Evolutionary conservation across 2,888 invertebrate species (phyloP), one percentile per base, ranked within the genome.

Genomic region (Lepidonotus clava): DNA sequence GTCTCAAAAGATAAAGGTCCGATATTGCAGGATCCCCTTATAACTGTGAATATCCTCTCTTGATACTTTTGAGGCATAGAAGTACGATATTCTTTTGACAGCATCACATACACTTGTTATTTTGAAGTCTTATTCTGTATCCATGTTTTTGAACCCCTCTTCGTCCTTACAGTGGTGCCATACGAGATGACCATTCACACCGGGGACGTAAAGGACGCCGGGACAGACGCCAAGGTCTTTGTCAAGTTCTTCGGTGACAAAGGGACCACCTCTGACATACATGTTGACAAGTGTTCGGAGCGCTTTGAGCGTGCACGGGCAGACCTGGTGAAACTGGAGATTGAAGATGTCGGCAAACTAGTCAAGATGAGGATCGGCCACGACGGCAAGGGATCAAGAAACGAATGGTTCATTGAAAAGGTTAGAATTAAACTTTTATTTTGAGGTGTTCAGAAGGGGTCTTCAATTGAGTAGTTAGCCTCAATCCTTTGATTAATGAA

Each of bases 181-280:
- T 93, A 93, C 89, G 94, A 94, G 90, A 90, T 93, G 87, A 93
- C 92, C 11, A 89, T 94, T 6, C 88, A 89, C 80, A 94, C 94
- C 0, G 93, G 93, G 2, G 93, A 94, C 89, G 90, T 91, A 5
- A 86, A 91, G 0, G 91, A 92, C 21, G 93, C 94, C 0, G 94
- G 94, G 5, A 93, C 93, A 0, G 94, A 94, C 87, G 90, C 91
- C 86, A 90, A 91, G 87, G 91, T 94, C 86, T 90, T 90, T 51
- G 89, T 94, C 71, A 93, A 92, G 11, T 91, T 92, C 66, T 94
- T 93, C 89, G 94, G 94, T 41, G 88, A 90, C 32, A 91, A 91
- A 46, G 94, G 94, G 0, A 87, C 92, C 18, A 90, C 93, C 4
- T 87, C 91, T 1, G 92, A 92, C 4, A 86, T 92, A 0, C 88